These are phyloP conservation scores for Rhodophaea formosa DNA, from an alignment of 2,888 invertebrate species.

Conservation along the genomic window DNA sequence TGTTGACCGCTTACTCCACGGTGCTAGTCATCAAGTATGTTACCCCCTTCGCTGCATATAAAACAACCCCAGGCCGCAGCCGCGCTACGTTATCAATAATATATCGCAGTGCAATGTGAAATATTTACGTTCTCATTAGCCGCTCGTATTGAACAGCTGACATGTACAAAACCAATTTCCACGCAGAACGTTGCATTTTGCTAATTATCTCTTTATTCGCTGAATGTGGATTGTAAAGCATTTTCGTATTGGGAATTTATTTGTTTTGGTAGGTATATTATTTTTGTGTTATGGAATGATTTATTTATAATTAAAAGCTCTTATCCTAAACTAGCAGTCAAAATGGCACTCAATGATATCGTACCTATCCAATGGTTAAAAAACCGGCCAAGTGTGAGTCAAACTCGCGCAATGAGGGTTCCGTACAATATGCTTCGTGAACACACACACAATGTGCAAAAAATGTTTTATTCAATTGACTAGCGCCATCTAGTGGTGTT, in stretches of 20 bases:
- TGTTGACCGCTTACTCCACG: too few relatives aligned
- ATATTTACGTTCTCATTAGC: constrained; percentile 68
- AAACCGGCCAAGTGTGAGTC: too few relatives aligned
- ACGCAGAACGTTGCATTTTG: constrained; percentile 48
- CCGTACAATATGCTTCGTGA: too few relatives aligned
- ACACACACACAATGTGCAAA: too few relatives aligned
- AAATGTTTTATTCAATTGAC: too few relatives aligned
- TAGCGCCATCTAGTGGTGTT: too few relatives aligned
- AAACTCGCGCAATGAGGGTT: too few relatives aligned
- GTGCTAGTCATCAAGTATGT: too few relatives aligned
- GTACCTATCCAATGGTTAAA: too few relatives aligned
- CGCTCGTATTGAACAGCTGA: constrained; percentile 47
- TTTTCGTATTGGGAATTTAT: constrained; percentile 20
- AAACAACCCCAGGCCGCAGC: constrained; percentile 19
- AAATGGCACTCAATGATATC: too few relatives aligned
- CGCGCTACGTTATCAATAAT: constrained; percentile 49
- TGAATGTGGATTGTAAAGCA: constrained; percentile 20
- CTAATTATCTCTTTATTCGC: constrained; percentile 56
- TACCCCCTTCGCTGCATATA: background rate
- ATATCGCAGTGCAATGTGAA: constrained; percentile 50
- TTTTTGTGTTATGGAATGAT: background rate
- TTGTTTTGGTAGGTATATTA: background rate
- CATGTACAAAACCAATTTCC: constrained; percentile 51
- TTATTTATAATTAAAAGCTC: background rate
- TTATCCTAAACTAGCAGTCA: too few relatives aligned